Percentiles rank a stretch among this genome's conserved stretches.
phyloP scores from a whole-genome alignment of 2,888 invertebrate species.

The Podotricha telesiphe region DNA sequence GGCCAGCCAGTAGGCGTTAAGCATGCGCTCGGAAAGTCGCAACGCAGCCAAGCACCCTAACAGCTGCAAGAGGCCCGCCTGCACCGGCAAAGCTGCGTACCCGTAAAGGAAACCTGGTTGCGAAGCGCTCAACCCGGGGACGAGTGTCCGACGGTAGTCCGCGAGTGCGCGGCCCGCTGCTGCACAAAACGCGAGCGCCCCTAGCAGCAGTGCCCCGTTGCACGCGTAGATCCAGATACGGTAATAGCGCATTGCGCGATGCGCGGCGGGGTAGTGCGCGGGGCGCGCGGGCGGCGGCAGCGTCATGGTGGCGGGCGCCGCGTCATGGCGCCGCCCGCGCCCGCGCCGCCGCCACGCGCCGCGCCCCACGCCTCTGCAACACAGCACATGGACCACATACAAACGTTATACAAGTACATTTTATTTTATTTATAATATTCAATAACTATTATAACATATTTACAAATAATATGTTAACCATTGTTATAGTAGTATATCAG shows the following conservation, averaged over 20 bases:
- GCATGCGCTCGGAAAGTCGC: conserved; percentile 90
- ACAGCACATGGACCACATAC: conserved; percentile 34
- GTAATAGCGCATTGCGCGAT: conserved; percentile 89
- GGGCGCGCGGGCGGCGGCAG: conserved; percentile 84
- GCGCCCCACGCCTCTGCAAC: conserved; percentile 81
- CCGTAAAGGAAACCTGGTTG: conserved; percentile 94
- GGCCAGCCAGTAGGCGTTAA: conserved; percentile 93
- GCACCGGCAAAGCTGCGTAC: conserved; percentile 90
- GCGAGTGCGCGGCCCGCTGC: conserved; percentile 89
- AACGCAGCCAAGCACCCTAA: conserved; percentile 93
- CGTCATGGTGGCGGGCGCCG: conserved; percentile 83
- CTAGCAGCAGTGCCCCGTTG: conserved; percentile 93
- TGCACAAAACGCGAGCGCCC: conserved; percentile 91
- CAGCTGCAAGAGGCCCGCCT: conserved; percentile 87
- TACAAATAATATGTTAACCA: neutral
- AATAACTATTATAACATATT: neutral
- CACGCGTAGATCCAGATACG: conserved; percentile 96
- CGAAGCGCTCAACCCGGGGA: conserved; percentile 89
- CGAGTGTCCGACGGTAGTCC: conserved; percentile 88
- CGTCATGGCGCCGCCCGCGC: conserved; percentile 82
- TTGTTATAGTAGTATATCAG: neutral
- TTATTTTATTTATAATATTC: neutral
- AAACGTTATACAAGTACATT: neutral
- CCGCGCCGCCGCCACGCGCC: conserved; percentile 83
- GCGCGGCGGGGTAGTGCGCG: conserved; percentile 82